Conservation (phyloP, 2,888 invertebrate genomes). For the Volucella zonaria region DNA sequence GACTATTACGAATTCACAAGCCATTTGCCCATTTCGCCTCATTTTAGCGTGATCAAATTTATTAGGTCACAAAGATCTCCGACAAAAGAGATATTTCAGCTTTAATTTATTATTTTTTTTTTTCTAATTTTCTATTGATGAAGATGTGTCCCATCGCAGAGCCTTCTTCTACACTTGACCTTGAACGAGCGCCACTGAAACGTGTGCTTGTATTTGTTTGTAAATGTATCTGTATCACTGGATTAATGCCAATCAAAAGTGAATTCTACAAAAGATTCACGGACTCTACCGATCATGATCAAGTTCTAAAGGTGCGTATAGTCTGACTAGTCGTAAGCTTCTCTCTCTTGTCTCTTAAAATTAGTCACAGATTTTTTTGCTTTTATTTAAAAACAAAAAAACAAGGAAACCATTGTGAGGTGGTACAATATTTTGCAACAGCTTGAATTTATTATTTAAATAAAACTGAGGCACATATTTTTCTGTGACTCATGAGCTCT, state of each 20-base stretch:
- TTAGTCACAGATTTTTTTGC: slow-evolving; percentile 18
- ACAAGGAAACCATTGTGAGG: too few relatives aligned
- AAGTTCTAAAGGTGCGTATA: slow-evolving; percentile 14
- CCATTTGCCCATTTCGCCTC: neutral
- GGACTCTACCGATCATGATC: slow-evolving; percentile 3
- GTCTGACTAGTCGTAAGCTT: neutral
- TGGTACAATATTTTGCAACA: too few relatives aligned
- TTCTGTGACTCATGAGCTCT: neutral
- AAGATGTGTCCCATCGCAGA: too few relatives aligned
- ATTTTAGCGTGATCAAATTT: slow-evolving; percentile 14
- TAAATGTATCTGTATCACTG: slow-evolving; percentile 6
- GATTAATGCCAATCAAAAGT: slow-evolving; percentile 39
- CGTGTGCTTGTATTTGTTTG: neutral
- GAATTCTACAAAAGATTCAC: neutral
- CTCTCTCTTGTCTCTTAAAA: slow-evolving; percentile 3
- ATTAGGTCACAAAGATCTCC: slow-evolving; percentile 32
- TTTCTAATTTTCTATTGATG: too few relatives aligned
- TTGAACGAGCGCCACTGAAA: slow-evolving; percentile 34
- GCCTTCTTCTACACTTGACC: slow-evolving; percentile 31
- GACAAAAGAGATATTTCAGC: slow-evolving; percentile 26
- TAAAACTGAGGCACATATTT: neutral
- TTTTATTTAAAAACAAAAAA: too few relatives aligned
- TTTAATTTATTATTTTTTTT: slow-evolving; percentile 4
- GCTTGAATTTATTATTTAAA: neutral
- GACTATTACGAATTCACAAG: neutral